A percentile compares a stretch with the other conserved stretches of the same genome.
These are phyloP conservation scores for Anabacerthia variegaticeps DNA, from an alignment of 2,797 vertebrate species.

Conservation along the genomic window DNA sequence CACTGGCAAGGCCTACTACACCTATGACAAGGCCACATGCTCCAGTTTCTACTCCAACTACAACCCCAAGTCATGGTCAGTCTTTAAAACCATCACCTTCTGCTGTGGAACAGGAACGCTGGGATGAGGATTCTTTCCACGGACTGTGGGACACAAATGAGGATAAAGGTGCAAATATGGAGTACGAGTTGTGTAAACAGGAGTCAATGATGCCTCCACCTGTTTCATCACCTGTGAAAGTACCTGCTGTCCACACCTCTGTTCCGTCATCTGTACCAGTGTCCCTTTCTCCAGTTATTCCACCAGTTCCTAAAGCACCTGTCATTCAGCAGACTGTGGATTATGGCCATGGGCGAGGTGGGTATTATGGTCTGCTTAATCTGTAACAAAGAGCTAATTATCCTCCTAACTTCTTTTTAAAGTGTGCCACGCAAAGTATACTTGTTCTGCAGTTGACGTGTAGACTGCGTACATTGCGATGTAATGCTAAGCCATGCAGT, in stretches of 20 bases:
- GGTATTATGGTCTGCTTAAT: not conserved
- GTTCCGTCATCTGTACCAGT: constrained; percentile 58
- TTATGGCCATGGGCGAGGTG: constrained; percentile 89
- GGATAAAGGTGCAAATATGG: constrained; percentile 78
- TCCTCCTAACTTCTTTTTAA: not conserved
- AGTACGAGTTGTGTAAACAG: constrained; percentile 67
- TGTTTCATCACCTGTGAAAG: constrained; percentile 59
- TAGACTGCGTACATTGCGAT: not conserved
- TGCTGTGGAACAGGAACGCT: constrained; percentile 77
- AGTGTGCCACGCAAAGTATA: not conserved
- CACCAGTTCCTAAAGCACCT: constrained; percentile 75
- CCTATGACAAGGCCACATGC: constrained; percentile 71
- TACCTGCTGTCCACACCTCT: constrained; percentile 67
- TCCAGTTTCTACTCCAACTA: constrained; percentile 70
- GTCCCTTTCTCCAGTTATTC: constrained; percentile 70
- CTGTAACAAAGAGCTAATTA: not conserved
- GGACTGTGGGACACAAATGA: constrained; percentile 84
- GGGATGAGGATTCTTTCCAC: constrained; percentile 84
- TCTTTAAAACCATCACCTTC: constrained; percentile 73
- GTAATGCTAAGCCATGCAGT: not conserved
- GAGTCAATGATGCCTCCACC: constrained; percentile 69
- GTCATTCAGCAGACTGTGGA: constrained; percentile 94
- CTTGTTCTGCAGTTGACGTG: not conserved
- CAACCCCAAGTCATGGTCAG: constrained; percentile 67
- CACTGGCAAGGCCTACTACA: constrained; percentile 71